Conservation (phyloP, 2,797 vertebrate species). For the Leptodactylus fallax region DNA sequence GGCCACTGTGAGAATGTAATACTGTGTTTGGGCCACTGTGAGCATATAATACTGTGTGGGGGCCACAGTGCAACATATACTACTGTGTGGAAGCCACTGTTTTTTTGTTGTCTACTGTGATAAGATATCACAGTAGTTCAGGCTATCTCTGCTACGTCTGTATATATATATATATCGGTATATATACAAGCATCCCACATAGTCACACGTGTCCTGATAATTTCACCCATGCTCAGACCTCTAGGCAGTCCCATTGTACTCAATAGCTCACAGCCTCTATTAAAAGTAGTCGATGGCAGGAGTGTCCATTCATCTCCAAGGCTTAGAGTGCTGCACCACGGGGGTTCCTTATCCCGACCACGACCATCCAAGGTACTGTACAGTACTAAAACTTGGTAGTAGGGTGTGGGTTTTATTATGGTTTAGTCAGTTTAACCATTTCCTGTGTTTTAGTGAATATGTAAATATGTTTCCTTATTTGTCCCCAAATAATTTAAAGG, state of each 20-base stretch:
- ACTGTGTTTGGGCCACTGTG: too few relatives aligned
- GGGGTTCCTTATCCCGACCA: background rate
- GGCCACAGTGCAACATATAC: too few relatives aligned
- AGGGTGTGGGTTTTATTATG: background rate
- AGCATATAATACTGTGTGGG: too few relatives aligned
- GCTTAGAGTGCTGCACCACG: background rate
- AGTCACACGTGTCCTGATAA: background rate
- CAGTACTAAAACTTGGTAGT: background rate
- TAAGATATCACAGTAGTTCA: too few relatives aligned
- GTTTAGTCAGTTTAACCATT: background rate
- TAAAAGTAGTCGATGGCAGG: constrained; percentile 6
- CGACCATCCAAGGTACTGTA: constrained; percentile 8
- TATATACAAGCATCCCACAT: background rate
- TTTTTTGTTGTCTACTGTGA: too few relatives aligned
- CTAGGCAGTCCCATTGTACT: constrained; percentile 18
- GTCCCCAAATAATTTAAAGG: background rate
- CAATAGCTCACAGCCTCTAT: background rate
- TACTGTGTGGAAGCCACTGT: too few relatives aligned
- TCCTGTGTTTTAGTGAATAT: background rate
- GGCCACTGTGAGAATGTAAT: too few relatives aligned
- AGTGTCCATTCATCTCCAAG: background rate
- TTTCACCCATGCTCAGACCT: background rate
- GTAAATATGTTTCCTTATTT: background rate
- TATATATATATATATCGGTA: background rate
- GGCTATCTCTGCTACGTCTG: too few relatives aligned